Evolutionary conservation across 2,888 invertebrate genomes (phyloP), one percentile per base, ranked within the genome.

Genomic region (Acrobasis repandana): DNA sequence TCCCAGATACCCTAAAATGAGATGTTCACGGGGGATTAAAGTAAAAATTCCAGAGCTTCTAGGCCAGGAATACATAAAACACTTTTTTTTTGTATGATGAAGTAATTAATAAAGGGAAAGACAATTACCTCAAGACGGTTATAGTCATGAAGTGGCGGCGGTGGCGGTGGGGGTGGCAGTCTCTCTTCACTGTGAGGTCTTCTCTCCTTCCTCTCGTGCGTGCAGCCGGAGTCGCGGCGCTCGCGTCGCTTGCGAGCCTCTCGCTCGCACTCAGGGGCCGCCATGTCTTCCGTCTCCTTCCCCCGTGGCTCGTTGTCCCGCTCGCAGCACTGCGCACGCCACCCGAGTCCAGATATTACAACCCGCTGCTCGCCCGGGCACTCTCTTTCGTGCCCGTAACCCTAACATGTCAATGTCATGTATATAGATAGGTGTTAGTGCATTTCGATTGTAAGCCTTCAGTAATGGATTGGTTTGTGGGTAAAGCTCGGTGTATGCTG

Each of bases 171-270:
- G 18, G 90, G 88, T 9, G 86, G 87, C 9, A 79, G 76, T n/a
- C 91, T 79, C 76, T 92, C 92, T 72, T 92, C 92, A 71, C 92
- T 91, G 68, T 88, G 90, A 48, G 92, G 89, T 61, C 92, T 77
- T 54, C 92, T 76, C 68, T 92, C 92, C 66, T 91, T 92, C 62
- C 92, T 79, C 81, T 92, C 92, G 73, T 90, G 92, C 47, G 90
- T 85, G 73, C 86, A 83, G 63, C 93, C 93, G 62, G 93, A 93
- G 76, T 94, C 93, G n/a, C 93, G 88, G 61, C 93, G 92, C 85
- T 94, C 94, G 76, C 94, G 94, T 56, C 94, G 90, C 83, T 94
- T 94, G 73, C 94, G 92, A 69, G 93, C 93, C 84, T 93, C 91
- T 73, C 93, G 86, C 85, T 93, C 93, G 80, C 93, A 89, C 83